Percentiles rank a stretch among this genome's conserved stretches.
Conservation (phyloP, 1,140 invertebrate genomes). For the Hylaeus volcanicus region DNA sequence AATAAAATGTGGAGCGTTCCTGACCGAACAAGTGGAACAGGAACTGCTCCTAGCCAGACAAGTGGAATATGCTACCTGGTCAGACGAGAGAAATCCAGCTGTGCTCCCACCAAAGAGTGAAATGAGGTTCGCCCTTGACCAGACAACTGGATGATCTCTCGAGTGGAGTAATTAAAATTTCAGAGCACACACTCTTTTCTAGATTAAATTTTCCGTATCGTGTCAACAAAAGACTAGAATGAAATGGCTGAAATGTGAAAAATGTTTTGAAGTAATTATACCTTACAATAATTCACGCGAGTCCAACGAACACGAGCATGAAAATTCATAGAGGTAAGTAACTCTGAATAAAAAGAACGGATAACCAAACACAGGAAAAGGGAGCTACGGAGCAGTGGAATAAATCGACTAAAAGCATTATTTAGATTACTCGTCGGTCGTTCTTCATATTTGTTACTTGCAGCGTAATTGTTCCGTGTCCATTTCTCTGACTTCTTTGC, state of each 20-base stretch:
- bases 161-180: too few species aligned
- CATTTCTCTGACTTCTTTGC: slow-evolving; percentile 10
- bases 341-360: slow-evolving; percentile 3
- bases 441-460: slow-evolving; percentile 16
- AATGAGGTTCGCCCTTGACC: neutral
- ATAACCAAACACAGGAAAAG: slow-evolving; percentile 2
- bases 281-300: too few species aligned
- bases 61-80: neutral
- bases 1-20: neutral
- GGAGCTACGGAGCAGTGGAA: slow-evolving; percentile 23
- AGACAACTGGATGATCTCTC: neutral
- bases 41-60: neutral
- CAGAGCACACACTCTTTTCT: too few species aligned
- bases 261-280: too few species aligned
- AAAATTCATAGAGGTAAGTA: slow-evolving; percentile 26
- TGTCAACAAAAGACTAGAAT: too few species aligned
- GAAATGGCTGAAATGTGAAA: too few species aligned
- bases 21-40: neutral
- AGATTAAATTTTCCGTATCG: too few species aligned
- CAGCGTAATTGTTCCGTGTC: slow-evolving; percentile 23
- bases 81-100: neutral
- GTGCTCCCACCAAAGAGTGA: too few species aligned
- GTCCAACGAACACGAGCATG: neutral
- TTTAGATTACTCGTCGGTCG: slow-evolving; percentile 56
- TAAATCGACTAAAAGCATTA: slow-evolving; percentile 60